Percentiles rank a stretch among this genome's conserved stretches.
Conservation (phyloP, 2,797 vertebrate genomes). For the Amblyopsis hoosieri region DNA sequence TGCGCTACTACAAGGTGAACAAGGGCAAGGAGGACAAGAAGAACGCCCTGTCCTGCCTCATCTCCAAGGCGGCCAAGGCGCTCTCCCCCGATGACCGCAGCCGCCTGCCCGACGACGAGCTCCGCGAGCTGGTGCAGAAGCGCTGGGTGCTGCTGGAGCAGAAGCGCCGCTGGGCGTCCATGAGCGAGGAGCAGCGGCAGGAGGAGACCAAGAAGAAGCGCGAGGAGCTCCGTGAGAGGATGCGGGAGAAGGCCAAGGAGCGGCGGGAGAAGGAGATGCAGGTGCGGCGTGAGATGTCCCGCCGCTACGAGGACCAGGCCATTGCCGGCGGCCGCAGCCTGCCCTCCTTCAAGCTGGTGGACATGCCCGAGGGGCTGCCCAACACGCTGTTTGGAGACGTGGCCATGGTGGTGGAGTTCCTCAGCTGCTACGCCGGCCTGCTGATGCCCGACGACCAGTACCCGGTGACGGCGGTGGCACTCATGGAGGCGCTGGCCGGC, state of each 20-base stretch:
- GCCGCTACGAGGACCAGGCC: constrained; percentile 92
- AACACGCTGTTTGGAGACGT: constrained; percentile 94
- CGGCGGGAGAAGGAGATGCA: constrained; percentile 89
- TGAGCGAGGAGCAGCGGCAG: constrained; percentile 91
- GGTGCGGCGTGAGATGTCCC: constrained; percentile 87
- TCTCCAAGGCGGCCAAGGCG: constrained; percentile 90
- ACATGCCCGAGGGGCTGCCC: constrained; percentile 94
- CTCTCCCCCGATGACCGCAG: constrained; percentile 87
- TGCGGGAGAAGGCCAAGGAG: constrained; percentile 91
- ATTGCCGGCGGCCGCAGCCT: constrained; percentile 82
- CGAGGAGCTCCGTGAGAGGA: constrained; percentile 86
- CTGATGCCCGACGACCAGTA: constrained; percentile 93
- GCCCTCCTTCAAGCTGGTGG: constrained; percentile 88
- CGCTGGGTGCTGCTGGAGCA: constrained; percentile 92
- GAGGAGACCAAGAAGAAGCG: constrained; percentile 88
- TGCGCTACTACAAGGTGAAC: constrained; percentile 94
- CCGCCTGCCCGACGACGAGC: constrained; percentile 90
- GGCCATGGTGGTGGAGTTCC: constrained; percentile 94
- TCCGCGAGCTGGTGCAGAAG: constrained; percentile 87
- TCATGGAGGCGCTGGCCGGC: constrained; percentile 91
- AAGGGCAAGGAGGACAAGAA: constrained; percentile 94
- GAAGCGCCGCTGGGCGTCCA: constrained; percentile 88
- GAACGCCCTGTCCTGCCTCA: constrained; percentile 86
- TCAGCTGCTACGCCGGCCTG: constrained; percentile 90
- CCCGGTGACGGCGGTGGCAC: constrained; percentile 87